Conservation (phyloP, 2,113 vertebrate species). For the Perca fluviatilis region DNA sequence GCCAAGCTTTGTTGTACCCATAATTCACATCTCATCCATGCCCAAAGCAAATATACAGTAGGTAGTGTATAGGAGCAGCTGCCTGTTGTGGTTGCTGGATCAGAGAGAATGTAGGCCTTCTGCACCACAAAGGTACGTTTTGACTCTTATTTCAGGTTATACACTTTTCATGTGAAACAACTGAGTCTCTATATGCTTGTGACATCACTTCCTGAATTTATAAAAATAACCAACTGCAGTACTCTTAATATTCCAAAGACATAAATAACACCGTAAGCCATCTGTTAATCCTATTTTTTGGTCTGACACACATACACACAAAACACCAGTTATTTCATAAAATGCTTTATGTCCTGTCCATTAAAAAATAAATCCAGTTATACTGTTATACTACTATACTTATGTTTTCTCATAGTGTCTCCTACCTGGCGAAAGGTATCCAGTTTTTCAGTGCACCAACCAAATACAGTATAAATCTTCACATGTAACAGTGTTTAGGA, state of each 20-base stretch:
- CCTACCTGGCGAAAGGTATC: neutral
- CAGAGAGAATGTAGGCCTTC: neutral
- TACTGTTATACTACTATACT: too few relatives aligned
- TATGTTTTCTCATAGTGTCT: neutral
- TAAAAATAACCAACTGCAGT: constrained; percentile 11
- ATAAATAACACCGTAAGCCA: neutral
- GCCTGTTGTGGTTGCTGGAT: neutral
- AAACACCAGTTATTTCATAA: neutral
- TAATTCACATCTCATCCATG: neutral
- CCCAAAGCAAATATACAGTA: neutral
- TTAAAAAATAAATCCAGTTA: neutral
- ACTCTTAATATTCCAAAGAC: neutral
- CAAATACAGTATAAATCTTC: neutral
- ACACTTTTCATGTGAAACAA: constrained; percentile 37
- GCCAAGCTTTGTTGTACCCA: too few relatives aligned
- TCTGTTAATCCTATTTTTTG: neutral
- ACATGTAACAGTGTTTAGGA: neutral
- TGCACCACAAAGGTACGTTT: neutral
- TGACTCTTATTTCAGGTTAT: constrained; percentile 12
- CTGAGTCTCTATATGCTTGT: neutral
- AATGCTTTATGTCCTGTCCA: neutral
- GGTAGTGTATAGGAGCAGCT: neutral
- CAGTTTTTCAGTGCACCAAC: neutral
- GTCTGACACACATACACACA: neutral
- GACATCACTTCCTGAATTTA: constrained; percentile 23